These are phyloP conservation scores for Lottia scabra DNA, from an alignment of 2,888 invertebrate genomes.

Conservation along the genomic window DNA sequence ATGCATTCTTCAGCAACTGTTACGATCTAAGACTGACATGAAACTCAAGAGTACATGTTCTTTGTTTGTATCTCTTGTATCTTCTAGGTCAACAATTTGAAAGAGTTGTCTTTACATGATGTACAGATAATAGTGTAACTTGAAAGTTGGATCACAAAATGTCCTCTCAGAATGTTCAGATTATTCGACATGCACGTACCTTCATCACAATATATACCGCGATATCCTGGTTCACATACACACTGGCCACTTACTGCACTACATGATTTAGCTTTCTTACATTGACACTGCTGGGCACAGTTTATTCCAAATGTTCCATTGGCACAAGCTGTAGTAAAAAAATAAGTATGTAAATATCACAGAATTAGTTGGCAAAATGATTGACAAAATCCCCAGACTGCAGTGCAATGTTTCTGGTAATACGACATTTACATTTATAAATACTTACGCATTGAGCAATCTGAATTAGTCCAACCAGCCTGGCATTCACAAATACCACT, in stretches of 20 bases:
- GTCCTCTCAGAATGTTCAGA: too few relatives aligned
- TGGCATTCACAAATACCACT: conserved; percentile 21
- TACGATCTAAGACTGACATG: too few relatives aligned
- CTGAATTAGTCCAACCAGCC: conserved; percentile 24
- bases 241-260: conserved; percentile 27
- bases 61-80: too few relatives aligned
- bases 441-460: conserved; percentile 17
- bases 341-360: neutral
- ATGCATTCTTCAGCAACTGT: too few relatives aligned
- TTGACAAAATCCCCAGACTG: too few relatives aligned
- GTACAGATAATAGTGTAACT: too few relatives aligned
- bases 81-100: too few relatives aligned
- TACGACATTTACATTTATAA: neutral
- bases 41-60: too few relatives aligned
- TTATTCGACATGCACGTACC: neutral
- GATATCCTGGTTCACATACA: conserved; percentile 30
- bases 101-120: too few relatives aligned
- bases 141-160: too few relatives aligned
- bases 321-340: conserved; percentile 19
- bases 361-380: too few relatives aligned
- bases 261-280: conserved; percentile 17
- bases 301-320: conserved; percentile 24
- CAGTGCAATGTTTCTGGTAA: too few relatives aligned
- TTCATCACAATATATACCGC: conserved; percentile 23
- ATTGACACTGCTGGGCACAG: conserved; percentile 22